phyloP scores from a whole-genome alignment of 2,888 invertebrate species.

The Acleris literana region DNA sequence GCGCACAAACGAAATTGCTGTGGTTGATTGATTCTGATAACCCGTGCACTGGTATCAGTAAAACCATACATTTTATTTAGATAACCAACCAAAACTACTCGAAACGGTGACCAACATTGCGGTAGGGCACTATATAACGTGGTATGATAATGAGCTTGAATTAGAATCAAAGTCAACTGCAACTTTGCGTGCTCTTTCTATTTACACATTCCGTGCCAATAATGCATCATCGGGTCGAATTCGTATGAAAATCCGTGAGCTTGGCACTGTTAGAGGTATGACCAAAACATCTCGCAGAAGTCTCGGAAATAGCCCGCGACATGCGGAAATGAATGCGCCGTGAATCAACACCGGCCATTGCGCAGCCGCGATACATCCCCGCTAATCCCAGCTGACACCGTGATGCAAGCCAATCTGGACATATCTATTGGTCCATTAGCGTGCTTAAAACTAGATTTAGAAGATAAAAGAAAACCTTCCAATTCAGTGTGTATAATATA shows the following conservation, averaged over 20 bases:
- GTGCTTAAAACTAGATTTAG: neutral
- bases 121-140: too few species aligned
- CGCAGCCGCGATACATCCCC: constrained; percentile 22
- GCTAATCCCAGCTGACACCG: neutral
- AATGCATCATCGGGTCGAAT: too few species aligned
- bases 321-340: constrained; percentile 66
- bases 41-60: neutral
- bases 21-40: constrained; percentile 16
- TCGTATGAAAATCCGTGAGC: too few species aligned
- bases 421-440: too few species aligned
- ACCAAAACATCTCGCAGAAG: constrained; percentile 36
- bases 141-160: too few species aligned
- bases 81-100: neutral
- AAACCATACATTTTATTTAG: constrained; percentile 6
- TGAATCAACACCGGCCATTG: constrained; percentile 47
- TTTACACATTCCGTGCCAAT: too few species aligned
- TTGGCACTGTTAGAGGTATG: constrained; percentile 21
- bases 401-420: too few species aligned
- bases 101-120: neutral
- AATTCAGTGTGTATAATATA: too few species aligned
- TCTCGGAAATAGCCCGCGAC: constrained; percentile 67
- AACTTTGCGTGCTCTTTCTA: too few species aligned
- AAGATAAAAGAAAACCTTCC: too few species aligned
- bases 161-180: too few species aligned
- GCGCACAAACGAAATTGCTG: constrained; percentile 1